Evolutionary conservation across 2,797 vertebrate genomes (phyloP), one percentile per base, ranked within the genome.

Genomic region (Periophthalmus magnuspinnatus): DNA sequence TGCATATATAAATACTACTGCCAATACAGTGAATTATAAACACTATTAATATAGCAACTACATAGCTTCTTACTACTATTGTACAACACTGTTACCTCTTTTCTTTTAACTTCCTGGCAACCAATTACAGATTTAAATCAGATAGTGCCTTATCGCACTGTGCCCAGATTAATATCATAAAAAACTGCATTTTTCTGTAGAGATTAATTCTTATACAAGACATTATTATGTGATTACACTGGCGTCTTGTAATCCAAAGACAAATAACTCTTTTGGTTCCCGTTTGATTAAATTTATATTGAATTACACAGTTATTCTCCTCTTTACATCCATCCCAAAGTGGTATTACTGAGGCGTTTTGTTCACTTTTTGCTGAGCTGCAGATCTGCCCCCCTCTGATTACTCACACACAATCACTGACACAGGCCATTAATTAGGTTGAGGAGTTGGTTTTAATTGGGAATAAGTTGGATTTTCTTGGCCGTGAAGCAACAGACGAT

Each of bases 381-480:
- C 77, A 81, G 67, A 85, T 84, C 78, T 64, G 77, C 77, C 78
- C 79, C 77, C 87, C 65, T 45, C 13, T 45, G 41, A 45, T 45
- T 45, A 45, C 82, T 78, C 77, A 73, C 83, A 80, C 80, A 82
- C 79, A 83, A 81, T 82, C 86, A 82, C 84, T 85, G 89, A 90
- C 83, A 82, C 75, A 85, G 84, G 75, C 88, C 85, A 88, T 91
- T 92, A 79, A 90, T 90, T 89, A 89, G 74, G 86, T 80, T 13
- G 34, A n/a, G 84, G 90, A 79, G 73, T 86, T 82, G 71, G 84
- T 88, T 84, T 88, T 92, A 91, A 92, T 92, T 90, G 90, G 86
- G 81, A 83, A 78, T 88, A 90, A 91, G 87, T 88, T 83, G 86
- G 82, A 90, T 90, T 89, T 88, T 90, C 82, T 88, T 90, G 87